Base-by-base conservation (phyloP, 2,113 vertebrate genomes). In the Oriolus oriolus region DNA sequence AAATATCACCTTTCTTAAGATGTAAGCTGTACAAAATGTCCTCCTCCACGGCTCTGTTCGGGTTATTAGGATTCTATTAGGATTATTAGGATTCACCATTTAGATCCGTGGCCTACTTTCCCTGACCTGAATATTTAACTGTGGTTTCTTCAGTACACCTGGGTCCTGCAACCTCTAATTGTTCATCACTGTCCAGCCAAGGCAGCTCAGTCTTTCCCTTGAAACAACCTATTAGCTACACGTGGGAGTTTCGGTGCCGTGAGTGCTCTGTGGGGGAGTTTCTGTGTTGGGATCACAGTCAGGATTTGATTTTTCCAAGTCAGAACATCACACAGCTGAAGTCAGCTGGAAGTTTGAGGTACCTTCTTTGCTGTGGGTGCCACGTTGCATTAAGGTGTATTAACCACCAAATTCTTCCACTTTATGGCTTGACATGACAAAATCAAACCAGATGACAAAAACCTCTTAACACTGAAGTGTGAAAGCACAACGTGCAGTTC, bases 51-150 rank as follows among this genome's bases (percentile, higher is more conserved):
- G 24, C 44, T 83, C 64, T 37, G 16, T 41, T 49, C 35, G 24
- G 41, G 42, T 63, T 45, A 30, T 53, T 39, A 61, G 68, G 75
- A 90, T 73, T 84, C 66, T 50, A 12, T 49, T 37, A 56, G 30
- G 64, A 49, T 49, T 63, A 42, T 70, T 52, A 74, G 65, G 76
- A 96, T 74, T 92, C 76, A 66, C 69, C 22, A 9, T 47, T 57
- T 30, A 71, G 56, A n/a, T 77, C 52, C 0, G 4, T 91, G 80
- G 30, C 84, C 87, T 89, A 83, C 63, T 97, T 97, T 83, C 14
- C 66, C 78, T 94, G 89, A 80, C 89, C 93, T 89, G 66, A 93
- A 87, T 87, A 69, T 17, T 64, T 70, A 86, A 88, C 78, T 82
- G 31, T 4, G 45, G 53, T 49, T 71, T 82, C 49, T 19, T 87